Percentiles rank a stretch among this genome's conserved stretches.
phyloP scores from a whole-genome alignment of 2,797 vertebrate genomes.

The Eulemur albifrons region DNA sequence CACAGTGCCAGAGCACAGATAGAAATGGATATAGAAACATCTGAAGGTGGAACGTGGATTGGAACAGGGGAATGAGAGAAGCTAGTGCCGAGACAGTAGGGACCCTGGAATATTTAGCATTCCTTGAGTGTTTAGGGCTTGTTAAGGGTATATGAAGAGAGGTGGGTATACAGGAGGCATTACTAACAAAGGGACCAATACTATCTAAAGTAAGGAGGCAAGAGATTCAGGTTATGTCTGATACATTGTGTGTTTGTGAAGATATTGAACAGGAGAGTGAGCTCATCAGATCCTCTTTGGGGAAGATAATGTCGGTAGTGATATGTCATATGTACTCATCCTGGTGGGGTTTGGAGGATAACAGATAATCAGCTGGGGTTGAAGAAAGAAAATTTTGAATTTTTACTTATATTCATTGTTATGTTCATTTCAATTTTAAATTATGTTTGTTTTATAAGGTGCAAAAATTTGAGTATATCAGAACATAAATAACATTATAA shows the following conservation, averaged over 20 bases:
- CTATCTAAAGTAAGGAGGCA: not conserved
- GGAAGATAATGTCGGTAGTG: not conserved
- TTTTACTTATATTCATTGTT: not conserved
- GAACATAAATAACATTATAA: not conserved
- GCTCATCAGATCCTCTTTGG: not conserved
- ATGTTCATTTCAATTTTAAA: conserved; percentile 21
- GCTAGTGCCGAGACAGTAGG: not conserved
- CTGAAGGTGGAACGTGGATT: not conserved
- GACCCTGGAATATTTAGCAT: not conserved
- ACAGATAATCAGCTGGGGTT: not conserved
- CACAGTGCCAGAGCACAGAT: not conserved
- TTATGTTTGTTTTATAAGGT: not conserved
- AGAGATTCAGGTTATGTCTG: not conserved
- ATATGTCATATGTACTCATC: not conserved
- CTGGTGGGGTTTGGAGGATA: not conserved
- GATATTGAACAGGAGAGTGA: not conserved
- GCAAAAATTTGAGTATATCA: not conserved
- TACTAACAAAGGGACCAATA: not conserved
- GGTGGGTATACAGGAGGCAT: not conserved
- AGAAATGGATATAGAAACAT: not conserved
- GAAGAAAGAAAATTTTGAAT: not conserved
- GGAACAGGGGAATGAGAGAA: not conserved
- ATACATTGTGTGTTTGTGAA: not conserved
- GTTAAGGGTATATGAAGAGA: not conserved
- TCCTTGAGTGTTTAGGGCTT: not conserved